Percentiles rank a stretch among this genome's conserved stretches.
Evolutionary conservation across 2,113 vertebrate species (phyloP).

Genomic region (Scophthalmus maximus): DNA sequence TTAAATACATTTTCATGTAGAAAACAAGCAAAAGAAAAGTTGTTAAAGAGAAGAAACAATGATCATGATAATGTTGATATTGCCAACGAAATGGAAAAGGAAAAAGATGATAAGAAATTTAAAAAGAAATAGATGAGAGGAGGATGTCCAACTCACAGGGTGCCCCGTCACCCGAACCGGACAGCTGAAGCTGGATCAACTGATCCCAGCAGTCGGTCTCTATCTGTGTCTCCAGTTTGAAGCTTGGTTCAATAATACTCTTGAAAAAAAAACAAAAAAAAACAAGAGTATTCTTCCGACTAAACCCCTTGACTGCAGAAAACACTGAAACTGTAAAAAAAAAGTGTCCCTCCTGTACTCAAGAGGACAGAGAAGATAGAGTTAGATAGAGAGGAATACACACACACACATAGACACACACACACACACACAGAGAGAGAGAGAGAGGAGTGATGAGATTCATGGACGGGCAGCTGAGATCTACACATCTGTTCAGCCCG

Average conservation of each 20-base stretch:
- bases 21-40: background rate
- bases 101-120: background rate
- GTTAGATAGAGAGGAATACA: constrained; percentile 18
- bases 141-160: constrained; percentile 76
- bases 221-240: constrained; percentile 78
- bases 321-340: constrained; percentile 11
- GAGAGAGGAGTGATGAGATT: constrained; percentile 31
- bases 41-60: background rate
- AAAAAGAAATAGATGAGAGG: constrained; percentile 2
- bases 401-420: no score
- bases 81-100: background rate
- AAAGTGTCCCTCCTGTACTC: constrained; percentile 20
- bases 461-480: constrained; percentile 49
- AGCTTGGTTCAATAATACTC: constrained; percentile 13
- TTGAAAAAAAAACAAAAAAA: constrained; percentile 13
- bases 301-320: constrained; percentile 42
- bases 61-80: background rate
- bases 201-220: constrained; percentile 79
- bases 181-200: constrained; percentile 82
- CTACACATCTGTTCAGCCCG: constrained; percentile 64
- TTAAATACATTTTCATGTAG: background rate
- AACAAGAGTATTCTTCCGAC: constrained; percentile 1
- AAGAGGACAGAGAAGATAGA: no score
- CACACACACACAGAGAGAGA: no score
- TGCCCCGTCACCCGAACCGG: constrained; percentile 76